Percentiles rank a stretch among this genome's conserved stretches.
phyloP scores from a whole-genome alignment of 2,113 vertebrate species.

The Anolis sagrei region DNA sequence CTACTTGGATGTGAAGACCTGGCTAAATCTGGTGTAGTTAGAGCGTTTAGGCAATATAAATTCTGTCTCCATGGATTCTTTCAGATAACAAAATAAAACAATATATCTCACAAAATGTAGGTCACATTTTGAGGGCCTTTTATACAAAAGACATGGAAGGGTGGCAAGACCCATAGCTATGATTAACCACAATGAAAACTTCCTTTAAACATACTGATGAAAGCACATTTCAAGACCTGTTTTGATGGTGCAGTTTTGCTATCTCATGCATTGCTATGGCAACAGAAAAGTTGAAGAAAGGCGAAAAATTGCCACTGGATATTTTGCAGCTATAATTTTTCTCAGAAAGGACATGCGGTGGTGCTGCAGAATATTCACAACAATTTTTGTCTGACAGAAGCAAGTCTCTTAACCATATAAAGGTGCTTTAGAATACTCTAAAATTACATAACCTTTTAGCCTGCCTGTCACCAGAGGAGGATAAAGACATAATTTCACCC shows the following conservation, averaged over 20 bases:
- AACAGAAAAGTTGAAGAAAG: not conserved
- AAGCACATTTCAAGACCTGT: not conserved
- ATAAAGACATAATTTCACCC: slow-evolving; percentile 27
- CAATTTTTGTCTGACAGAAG: not conserved
- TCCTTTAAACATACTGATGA: not conserved
- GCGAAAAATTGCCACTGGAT: not conserved
- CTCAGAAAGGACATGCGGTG: not conserved
- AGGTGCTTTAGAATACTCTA: slow-evolving; percentile 19
- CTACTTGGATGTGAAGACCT: too few relatives aligned
- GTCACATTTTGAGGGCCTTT: rapidly evolving
- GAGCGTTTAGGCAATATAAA: too few relatives aligned
- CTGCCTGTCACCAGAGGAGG: slow-evolving; percentile 21
- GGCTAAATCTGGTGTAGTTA: too few relatives aligned
- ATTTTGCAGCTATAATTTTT: not conserved
- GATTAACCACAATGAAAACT: not conserved
- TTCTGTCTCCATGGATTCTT: too few relatives aligned
- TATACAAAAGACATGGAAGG: rapidly evolving
- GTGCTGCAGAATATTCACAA: not conserved
- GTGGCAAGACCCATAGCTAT: not conserved
- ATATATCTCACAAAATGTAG: not conserved
- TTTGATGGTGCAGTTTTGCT: not conserved
- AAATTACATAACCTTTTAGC: slow-evolving; percentile 35
- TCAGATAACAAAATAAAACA: not conserved
- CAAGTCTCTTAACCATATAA: not conserved
- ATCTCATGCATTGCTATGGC: not conserved